Percentiles rank a stretch among this genome's conserved stretches.
These are phyloP conservation scores for Calyptomena viridis DNA, from an alignment of 2,113 vertebrate genomes.

Conservation along the genomic window DNA sequence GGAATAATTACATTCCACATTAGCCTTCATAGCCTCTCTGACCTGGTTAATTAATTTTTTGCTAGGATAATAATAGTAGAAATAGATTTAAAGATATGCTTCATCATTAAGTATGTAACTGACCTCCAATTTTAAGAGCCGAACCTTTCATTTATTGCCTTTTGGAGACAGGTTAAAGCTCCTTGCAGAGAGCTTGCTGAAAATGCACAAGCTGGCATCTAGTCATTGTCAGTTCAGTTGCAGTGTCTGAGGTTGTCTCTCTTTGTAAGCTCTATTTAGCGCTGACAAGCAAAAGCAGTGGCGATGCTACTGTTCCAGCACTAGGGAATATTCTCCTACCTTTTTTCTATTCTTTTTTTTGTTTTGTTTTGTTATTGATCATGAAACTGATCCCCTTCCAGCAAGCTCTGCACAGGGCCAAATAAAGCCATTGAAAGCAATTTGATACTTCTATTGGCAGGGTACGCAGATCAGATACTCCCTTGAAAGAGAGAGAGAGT, in stretches of 20 bases:
- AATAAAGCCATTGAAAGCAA: constrained; percentile 80
- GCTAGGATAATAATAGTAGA: constrained; percentile 81
- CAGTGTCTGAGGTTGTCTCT: not conserved
- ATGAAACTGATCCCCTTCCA: constrained; percentile 80
- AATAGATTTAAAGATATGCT: constrained; percentile 80
- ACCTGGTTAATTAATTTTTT: constrained; percentile 86
- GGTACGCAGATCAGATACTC: constrained; percentile 68
- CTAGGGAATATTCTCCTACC: constrained; percentile 44
- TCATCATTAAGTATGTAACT: constrained; percentile 80
- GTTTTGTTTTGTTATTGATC: constrained; percentile 73
- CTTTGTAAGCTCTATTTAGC: constrained; percentile 76
- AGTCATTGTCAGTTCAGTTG: not conserved
- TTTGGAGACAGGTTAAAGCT: constrained; percentile 51
- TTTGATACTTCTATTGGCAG: constrained; percentile 75
- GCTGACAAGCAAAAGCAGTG: constrained; percentile 77
- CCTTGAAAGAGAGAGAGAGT: constrained; percentile 65
- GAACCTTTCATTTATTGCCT: constrained; percentile 75
- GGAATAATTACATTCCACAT: constrained; percentile 81
- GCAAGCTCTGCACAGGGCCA: constrained; percentile 73
- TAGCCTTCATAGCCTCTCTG: constrained; percentile 76
- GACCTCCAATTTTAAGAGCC: constrained; percentile 79
- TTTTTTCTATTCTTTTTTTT: not conserved
- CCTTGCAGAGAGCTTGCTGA: constrained; percentile 20
- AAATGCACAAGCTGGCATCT: constrained; percentile 4
- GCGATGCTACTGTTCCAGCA: constrained; percentile 74